Base-by-base conservation (phyloP, 2,888 invertebrate species). In the Priocnemis perturbator region DNA sequence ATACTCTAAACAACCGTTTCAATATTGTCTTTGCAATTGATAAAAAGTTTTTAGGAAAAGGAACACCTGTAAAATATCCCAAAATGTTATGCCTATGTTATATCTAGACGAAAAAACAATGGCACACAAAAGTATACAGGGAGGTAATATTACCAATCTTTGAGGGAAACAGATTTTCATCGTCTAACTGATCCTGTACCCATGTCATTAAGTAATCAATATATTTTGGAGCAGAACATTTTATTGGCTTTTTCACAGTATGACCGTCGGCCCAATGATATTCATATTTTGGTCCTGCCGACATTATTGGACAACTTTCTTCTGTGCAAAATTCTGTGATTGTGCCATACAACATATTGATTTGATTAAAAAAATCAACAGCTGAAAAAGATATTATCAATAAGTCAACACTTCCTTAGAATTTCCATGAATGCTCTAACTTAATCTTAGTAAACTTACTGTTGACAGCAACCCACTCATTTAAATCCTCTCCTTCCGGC, bases 231-330 rank as follows among this genome's bases (percentile, higher is more conserved):
- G 98, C 99, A 58, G 98, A 98, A 91, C 98, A 99, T 91, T 98
- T 98, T 85, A 99, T 98, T 53, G 98, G 98, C 89, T 99, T 99
- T 90, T 99, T 97, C 26, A 98, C 97, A 0, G 97, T 97, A 86
- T 97, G 96, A 0, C 98, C 98, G 90, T 99, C 98, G 0, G 99
- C 99, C 99, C 99, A 99, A 90, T 98, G 98, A 90, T 99, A 99
- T 91, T 99, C 99, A 89, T 99, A 98, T 91, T 98, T 98, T 75
- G 98, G 98, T 53, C 99, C 99, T 15, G 99, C 99, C 11, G 98
- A 98, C 99, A 99, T 99, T 81, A 99, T 98, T 11, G 96, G 95
- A 90, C 98, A 99, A 78, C 96, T 96, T 85, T 98, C 97, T 89
- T 98, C 98, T 3, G 98, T 98, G 89, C 99, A 99, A 90, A 98